These are phyloP conservation scores for Brachionus manjavacas DNA, from an alignment of 1,140 invertebrate species.

Conservation along the genomic window DNA sequence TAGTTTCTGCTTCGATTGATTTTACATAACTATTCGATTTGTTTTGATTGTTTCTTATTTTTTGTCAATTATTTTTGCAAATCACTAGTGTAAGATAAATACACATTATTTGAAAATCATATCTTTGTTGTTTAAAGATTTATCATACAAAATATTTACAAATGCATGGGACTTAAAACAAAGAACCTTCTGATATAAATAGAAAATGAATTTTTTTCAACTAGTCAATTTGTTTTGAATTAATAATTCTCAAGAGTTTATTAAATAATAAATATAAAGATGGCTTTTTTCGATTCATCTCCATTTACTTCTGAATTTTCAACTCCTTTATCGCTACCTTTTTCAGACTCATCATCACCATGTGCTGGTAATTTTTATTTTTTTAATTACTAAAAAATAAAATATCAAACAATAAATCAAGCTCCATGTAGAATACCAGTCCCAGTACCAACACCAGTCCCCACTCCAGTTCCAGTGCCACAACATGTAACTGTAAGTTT, in stretches of 20 bases:
- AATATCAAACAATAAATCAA: too few relatives aligned
- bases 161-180: neutral
- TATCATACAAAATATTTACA: neutral
- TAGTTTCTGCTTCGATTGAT: neutral
- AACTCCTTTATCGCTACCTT: neutral
- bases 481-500: neutral
- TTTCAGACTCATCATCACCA: neutral
- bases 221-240: neutral
- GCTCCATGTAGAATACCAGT: neutral
- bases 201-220: neutral
- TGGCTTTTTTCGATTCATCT: neutral
- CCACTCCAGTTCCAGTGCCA: neutral
- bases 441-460: neutral
- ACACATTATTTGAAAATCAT: neutral
- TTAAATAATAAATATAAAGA: neutral
- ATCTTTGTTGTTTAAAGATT: neutral
- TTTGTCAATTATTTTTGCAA: neutral
- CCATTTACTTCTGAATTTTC: neutral
- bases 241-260: neutral
- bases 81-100: neutral
- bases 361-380: neutral
- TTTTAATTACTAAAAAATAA: too few relatives aligned
- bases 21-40: neutral
- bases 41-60: neutral
- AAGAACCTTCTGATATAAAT: neutral